Percentiles rank a stretch among this genome's conserved stretches.
phyloP scores from a whole-genome alignment of 2,888 invertebrate species.

The Agrochola circellaris region DNA sequence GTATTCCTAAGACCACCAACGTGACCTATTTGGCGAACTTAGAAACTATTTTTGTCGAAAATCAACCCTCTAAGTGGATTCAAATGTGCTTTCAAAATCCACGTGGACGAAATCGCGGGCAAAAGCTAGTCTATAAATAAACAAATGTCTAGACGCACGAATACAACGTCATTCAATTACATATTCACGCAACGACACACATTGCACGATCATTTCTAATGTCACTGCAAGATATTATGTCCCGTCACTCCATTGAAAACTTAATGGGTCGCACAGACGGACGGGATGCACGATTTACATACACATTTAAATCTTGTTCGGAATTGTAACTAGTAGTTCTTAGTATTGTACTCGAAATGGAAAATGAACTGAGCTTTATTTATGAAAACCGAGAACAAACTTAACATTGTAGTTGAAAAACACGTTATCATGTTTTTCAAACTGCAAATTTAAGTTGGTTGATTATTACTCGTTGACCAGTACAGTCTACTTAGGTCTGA shows the following conservation, averaged over 20 bases:
- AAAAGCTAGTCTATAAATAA: constrained; percentile 22
- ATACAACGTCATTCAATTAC: constrained; percentile 41
- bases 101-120: background rate
- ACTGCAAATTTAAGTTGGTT: too few species aligned
- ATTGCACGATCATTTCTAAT: constrained; percentile 57
- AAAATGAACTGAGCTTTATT: background rate
- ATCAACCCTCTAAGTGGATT: background rate
- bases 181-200: constrained; percentile 21
- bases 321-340: constrained; percentile 11
- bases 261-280: constrained; percentile 52
- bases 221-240: constrained; percentile 33
- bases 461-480: too few species aligned
- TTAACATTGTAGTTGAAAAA: too few species aligned
- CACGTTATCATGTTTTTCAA: too few species aligned
- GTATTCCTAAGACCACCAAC: too few species aligned
- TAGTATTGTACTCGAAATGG: constrained; percentile 29
- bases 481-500: too few species aligned
- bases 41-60: background rate
- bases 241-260: constrained; percentile 49
- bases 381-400: too few species aligned
- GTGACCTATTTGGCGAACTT: too few species aligned
- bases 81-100: background rate
- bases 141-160: constrained; percentile 39
- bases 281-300: constrained; percentile 54
- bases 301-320: constrained; percentile 44